These are phyloP conservation scores for Syngnathus floridae DNA, from an alignment of 2,113 vertebrate species.

Conservation along the genomic window DNA sequence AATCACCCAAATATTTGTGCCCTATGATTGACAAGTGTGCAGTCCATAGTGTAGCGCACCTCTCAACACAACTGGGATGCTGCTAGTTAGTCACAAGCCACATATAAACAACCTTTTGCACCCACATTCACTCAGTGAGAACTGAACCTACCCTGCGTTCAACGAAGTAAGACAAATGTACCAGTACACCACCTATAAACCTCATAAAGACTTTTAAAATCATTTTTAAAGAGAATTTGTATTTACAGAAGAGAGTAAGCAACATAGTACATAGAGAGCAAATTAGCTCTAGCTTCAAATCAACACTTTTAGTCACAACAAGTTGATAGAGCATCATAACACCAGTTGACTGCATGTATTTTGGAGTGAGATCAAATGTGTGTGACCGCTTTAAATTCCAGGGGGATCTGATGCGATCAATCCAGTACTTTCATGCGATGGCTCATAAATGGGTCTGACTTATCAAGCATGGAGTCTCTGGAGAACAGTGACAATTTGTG, in stretches of 20 bases:
- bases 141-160: too few species aligned
- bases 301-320: not conserved
- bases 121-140: not conserved
- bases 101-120: not conserved
- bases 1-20: too few species aligned
- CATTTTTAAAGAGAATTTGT: not conserved
- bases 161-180: too few species aligned
- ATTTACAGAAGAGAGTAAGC: not conserved
- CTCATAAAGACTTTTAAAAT: not conserved
- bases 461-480: not conserved
- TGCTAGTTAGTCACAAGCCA: not conserved
- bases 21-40: too few species aligned
- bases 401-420: not conserved
- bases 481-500: slow-evolving; percentile 6
- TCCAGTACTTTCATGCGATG: not conserved
- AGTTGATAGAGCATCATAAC: not conserved
- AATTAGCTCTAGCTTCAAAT: not conserved
- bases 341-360: not conserved
- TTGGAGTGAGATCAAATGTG: not conserved
- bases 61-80: too few species aligned
- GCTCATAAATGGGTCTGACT: slow-evolving; percentile 1
- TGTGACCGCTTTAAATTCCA: not conserved
- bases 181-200: not conserved
- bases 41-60: too few species aligned
- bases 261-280: not conserved